phyloP scores from a whole-genome alignment of 2,797 vertebrate genomes.

The Trichosurus vulpecula region DNA sequence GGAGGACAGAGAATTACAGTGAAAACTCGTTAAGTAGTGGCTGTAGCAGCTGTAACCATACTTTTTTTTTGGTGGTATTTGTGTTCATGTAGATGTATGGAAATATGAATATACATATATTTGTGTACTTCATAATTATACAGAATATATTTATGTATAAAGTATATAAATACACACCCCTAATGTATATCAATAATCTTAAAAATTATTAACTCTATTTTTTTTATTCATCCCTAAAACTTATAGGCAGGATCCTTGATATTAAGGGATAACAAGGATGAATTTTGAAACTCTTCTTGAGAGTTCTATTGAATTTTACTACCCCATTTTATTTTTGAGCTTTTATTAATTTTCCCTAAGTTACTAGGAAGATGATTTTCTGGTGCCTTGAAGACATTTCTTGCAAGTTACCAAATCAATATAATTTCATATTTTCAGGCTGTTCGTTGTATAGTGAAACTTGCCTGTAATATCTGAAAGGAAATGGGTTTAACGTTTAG shows the following conservation, averaged over 20 bases:
- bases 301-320: conserved; percentile 65
- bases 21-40: conserved; percentile 4
- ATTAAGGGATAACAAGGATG: conserved; percentile 32
- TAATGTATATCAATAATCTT: neutral
- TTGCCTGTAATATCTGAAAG: neutral
- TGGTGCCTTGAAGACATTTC: neutral
- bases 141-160: neutral
- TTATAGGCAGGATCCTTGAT: conserved; percentile 3
- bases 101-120: neutral
- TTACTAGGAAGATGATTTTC: neutral
- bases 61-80: neutral
- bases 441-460: neutral
- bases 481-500: neutral
- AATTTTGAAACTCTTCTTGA: conserved; percentile 19
- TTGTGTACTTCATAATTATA: neutral
- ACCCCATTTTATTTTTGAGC: conserved; percentile 71
- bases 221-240: conserved; percentile 32
- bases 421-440: neutral
- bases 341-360: conserved; percentile 37
- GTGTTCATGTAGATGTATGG: neutral
- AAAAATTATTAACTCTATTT: neutral
- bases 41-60: neutral
- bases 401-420: neutral
- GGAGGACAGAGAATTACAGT: neutral
- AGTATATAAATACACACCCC: neutral